Evolutionary conservation across 2,113 vertebrate genomes (phyloP).

Genomic region (Takifugu bimaculatus): DNA sequence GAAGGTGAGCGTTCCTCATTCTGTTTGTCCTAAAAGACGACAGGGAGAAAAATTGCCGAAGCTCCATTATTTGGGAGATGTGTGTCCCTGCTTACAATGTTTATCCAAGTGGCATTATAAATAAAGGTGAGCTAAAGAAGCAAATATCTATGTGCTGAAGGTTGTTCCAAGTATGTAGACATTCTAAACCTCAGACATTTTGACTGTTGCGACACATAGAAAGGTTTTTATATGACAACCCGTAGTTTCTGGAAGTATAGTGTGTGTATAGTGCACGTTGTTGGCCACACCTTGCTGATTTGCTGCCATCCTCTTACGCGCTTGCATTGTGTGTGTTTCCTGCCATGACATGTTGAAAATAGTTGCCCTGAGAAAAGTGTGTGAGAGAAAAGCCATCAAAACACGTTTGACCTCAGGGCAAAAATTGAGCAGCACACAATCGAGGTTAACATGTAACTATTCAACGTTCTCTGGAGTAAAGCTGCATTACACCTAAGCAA

Average conservation of each 20-base stretch:
- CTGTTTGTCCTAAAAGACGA: not conserved
- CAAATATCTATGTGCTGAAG: not conserved
- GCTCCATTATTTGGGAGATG: not conserved
- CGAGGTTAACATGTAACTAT: no score
- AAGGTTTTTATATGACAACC: not conserved
- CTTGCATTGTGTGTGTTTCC: conserved; percentile 3
- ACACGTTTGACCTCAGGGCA: conserved; percentile 13
- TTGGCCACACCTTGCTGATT: conserved; percentile 22
- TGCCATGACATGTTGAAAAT: conserved; percentile 30
- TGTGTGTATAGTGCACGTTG: not conserved
- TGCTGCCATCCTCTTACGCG: no score
- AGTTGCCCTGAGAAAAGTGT: conserved; percentile 12
- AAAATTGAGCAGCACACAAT: not conserved
- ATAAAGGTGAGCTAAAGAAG: not conserved
- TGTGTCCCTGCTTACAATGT: not conserved
- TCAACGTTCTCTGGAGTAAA: not conserved
- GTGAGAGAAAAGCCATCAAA: not conserved
- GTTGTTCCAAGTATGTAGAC: no score
- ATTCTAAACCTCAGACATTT: not conserved
- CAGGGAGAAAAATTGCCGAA: not conserved
- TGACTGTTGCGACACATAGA: not conserved
- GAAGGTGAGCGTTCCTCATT: no score
- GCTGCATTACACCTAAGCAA: not conserved
- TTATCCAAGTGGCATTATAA: not conserved
- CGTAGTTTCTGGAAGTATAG: no score